These are phyloP conservation scores for Alviniconcha marisindica DNA, from an alignment of 1,140 invertebrate genomes.

Conservation along the genomic window DNA sequence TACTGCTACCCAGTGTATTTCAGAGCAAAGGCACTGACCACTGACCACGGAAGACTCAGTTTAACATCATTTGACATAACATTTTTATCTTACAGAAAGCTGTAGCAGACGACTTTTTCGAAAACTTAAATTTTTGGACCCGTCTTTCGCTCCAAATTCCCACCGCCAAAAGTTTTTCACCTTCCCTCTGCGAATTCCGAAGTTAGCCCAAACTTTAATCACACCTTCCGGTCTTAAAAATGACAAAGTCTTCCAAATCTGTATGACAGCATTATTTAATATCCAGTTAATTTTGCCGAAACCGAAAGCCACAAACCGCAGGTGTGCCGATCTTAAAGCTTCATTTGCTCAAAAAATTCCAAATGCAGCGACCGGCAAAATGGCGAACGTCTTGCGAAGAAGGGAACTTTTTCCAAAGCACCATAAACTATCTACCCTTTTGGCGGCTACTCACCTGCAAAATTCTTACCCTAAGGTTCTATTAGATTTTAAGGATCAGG, in stretches of 20 bases:
- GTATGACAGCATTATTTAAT: not conserved
- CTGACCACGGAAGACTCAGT: no score
- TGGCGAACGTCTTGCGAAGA: conserved; percentile 17
- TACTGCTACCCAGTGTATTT: no score
- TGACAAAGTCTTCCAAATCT: not conserved
- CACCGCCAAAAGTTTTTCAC: no score
- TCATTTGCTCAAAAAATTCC: conserved; percentile 28
- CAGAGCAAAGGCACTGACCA: no score
- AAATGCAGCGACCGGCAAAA: conserved; percentile 34
- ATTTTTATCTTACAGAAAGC: no score
- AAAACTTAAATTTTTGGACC: no score
- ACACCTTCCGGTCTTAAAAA: not conserved
- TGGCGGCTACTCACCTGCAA: conserved; percentile 1
- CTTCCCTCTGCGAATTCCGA: not conserved
- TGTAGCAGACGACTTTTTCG: no score
- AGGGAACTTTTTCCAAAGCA: no score
- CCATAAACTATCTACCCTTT: not conserved
- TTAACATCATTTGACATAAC: no score
- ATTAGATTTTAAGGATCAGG: not conserved
- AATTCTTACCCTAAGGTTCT: not conserved
- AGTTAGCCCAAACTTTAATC: no score
- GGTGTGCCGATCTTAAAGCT: conserved; percentile 37
- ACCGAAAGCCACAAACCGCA: not conserved
- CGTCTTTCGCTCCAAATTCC: no score
- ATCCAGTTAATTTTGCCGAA: not conserved